Evolutionary conservation across 1,140 invertebrate genomes (phyloP).

Genomic region (Bombus breviceps): DNA sequence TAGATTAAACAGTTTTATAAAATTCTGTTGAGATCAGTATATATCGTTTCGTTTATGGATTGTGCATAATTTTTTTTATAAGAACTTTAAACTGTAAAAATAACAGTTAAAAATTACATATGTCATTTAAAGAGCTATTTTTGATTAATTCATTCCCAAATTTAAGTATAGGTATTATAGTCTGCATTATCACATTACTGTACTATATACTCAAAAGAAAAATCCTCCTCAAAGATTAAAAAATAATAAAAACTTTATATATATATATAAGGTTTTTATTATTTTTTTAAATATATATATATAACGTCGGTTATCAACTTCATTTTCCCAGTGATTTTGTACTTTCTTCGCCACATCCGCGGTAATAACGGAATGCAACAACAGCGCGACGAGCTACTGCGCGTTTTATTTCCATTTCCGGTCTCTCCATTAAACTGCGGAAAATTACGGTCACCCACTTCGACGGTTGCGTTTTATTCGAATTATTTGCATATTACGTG

Average conservation of each 20-base stretch:
- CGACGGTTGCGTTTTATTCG: conserved; percentile 46
- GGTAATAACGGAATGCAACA: conserved; percentile 15
- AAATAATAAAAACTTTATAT: neutral
- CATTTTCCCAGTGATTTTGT: conserved; percentile 4
- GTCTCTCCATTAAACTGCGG: conserved; percentile 40
- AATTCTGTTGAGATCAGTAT: no score
- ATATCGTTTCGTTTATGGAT: no score
- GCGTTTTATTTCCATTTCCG: conserved; percentile 60
- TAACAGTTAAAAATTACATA: no score
- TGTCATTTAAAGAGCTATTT: no score
- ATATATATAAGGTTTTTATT: no score
- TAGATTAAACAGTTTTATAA: no score
- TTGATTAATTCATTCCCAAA: no score
- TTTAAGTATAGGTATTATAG: no score
- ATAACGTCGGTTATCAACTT: neutral
- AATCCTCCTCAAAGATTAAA: neutral
- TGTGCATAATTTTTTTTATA: no score
- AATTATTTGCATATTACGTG: conserved; percentile 57
- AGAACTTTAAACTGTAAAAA: no score
- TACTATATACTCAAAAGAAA: neutral
- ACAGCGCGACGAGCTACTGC: neutral
- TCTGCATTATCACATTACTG: neutral
- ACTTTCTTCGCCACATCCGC: no score
- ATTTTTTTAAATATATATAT: no score
- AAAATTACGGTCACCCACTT: conserved; percentile 58